Conservation (phyloP, 2,113 vertebrate genomes). For the Xiphophorus maculatus region DNA sequence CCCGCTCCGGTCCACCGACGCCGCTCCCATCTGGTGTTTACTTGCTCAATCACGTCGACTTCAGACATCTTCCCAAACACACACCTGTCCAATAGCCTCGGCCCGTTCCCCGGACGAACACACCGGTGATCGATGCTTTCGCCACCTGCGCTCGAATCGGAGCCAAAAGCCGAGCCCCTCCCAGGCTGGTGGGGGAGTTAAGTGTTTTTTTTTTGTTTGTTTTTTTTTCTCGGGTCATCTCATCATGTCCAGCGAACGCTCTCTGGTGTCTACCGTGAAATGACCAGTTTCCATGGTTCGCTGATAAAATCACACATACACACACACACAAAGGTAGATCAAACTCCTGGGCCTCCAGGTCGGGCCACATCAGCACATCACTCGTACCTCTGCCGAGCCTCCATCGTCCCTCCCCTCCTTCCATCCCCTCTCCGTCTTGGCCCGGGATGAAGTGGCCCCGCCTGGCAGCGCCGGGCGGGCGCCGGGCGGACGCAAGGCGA, state of each 20-base stretch:
- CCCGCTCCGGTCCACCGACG: constrained; percentile 59
- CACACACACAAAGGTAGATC: constrained; percentile 6
- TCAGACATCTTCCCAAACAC: constrained; percentile 57
- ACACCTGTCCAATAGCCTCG: constrained; percentile 45
- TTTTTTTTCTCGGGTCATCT: constrained; percentile 51
- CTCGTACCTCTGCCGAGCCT: constrained; percentile 25
- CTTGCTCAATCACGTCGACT: constrained; percentile 68
- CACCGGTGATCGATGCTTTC: constrained; percentile 68
- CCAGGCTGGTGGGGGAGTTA: constrained; percentile 35
- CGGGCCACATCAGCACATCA: constrained; percentile 31
- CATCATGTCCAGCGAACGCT: constrained; percentile 53
- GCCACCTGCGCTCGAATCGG: constrained; percentile 60
- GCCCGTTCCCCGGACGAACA: constrained; percentile 54
- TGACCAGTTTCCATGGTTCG: constrained; percentile 62
- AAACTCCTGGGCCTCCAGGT: constrained; percentile 32
- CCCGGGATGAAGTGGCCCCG: constrained; percentile 24
- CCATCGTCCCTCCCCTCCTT: not conserved
- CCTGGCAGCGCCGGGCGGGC: constrained; percentile 43
- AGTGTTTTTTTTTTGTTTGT: constrained; percentile 15
- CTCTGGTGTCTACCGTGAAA: constrained; percentile 60
- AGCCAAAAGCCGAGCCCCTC: constrained; percentile 53
- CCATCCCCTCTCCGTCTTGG: not conserved
- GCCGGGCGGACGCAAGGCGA: constrained; percentile 55
- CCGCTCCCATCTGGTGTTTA: constrained; percentile 76
- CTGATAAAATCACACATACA: constrained; percentile 30